Evolutionary conservation across 2,888 invertebrate species (phyloP).

Genomic region (Drosophila parthenogenetica): DNA sequence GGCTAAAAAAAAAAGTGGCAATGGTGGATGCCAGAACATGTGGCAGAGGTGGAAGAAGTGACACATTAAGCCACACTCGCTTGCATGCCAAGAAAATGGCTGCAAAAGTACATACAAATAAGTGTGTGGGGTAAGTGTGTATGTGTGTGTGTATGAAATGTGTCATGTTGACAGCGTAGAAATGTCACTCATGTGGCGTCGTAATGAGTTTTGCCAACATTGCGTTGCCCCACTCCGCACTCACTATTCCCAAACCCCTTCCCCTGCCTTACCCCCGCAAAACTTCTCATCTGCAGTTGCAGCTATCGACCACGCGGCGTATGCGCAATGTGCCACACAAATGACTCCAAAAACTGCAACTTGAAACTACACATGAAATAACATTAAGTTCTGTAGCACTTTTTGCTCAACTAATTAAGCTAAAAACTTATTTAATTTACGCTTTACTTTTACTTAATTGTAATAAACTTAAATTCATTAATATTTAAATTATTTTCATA

Average conservation of each 20-base stretch:
- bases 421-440: conserved; percentile 4
- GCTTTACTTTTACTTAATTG: too few species aligned
- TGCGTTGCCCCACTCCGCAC: conserved; percentile 28
- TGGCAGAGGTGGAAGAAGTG: conserved; percentile 29
- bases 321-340: conserved; percentile 38
- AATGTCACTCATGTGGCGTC: conserved; percentile 79
- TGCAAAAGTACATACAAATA: conserved; percentile 43
- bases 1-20: background rate
- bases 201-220: conserved; percentile 79
- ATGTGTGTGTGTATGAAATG: conserved; percentile 62
- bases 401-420: conserved; percentile 10
- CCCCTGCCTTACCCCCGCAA: background rate
- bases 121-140: background rate
- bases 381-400: conserved; percentile 10
- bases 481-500: too few species aligned
- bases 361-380: conserved; percentile 14
- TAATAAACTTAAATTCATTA: too few species aligned
- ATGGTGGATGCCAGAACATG: conserved; percentile 11
- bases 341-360: conserved; percentile 16
- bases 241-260: background rate
- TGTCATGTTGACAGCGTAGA: conserved; percentile 80
- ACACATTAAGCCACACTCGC: conserved; percentile 62
- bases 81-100: conserved; percentile 63
- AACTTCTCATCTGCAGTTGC: conserved; percentile 47
- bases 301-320: conserved; percentile 52